phyloP scores from a whole-genome alignment of 2,113 vertebrate species.

The Lophura nycthemera region DNA sequence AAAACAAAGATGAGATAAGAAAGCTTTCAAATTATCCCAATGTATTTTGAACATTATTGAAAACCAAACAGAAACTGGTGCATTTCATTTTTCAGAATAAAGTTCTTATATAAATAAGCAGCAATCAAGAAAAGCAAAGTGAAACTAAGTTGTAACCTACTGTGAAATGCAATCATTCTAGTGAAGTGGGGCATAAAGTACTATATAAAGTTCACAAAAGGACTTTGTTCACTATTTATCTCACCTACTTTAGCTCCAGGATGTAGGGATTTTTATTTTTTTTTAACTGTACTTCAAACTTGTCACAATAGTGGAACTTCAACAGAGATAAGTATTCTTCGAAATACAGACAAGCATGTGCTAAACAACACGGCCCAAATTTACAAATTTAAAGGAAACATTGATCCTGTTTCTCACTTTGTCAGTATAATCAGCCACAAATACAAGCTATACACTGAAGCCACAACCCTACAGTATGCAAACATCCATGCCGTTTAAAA shows the following conservation, averaged over 20 bases:
- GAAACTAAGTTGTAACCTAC: not conserved
- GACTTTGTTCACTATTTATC: conserved; percentile 48
- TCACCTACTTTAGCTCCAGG: conserved; percentile 58
- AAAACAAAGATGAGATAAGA: not conserved
- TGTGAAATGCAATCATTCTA: not conserved
- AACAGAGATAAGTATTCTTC: not conserved
- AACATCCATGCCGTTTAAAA: not conserved
- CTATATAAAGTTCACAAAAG: not conserved
- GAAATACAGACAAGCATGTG: not conserved
- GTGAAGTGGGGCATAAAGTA: conserved; percentile 13
- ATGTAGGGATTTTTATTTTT: conserved; percentile 36
- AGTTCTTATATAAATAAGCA: not conserved
- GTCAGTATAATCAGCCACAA: not conserved
- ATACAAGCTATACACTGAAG: not conserved
- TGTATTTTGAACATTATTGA: not conserved
- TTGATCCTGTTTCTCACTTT: not conserved
- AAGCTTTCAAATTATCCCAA: not conserved
- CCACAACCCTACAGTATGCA: not conserved
- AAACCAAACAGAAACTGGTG: not conserved
- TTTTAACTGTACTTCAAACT: conserved; percentile 19
- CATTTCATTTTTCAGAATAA: not conserved
- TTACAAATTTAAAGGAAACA: not conserved
- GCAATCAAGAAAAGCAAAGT: not conserved
- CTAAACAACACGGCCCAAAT: not conserved
- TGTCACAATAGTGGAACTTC: conserved; percentile 16